Base-by-base conservation (phyloP, 2,797 vertebrate species). In the Danionella dracula region DNA sequence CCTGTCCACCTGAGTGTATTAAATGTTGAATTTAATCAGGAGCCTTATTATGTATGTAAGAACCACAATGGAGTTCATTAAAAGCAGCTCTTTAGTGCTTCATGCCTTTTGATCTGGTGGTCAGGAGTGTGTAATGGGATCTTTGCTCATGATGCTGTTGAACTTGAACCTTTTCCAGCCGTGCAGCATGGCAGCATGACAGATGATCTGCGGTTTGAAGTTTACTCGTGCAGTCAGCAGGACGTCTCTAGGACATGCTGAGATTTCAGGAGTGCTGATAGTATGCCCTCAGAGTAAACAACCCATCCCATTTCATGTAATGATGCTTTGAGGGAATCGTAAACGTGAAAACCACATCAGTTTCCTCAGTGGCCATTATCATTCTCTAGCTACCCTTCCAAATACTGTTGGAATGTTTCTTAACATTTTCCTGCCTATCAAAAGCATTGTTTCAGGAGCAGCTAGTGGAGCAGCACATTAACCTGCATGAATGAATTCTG, bases 1-100 rank as follows among this genome's bases (percentile, higher is more conserved):
- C 8, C 50, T 37, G 7, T 54, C 12, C 4, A 7, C 21, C 37
- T n/a, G n/a, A n/a, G n/a, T n/a, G n/a, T n/a, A n/a, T n/a, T n/a
- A n/a, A n/a, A n/a, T n/a, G n/a, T n/a, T n/a, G n/a, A n/a, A n/a
- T n/a, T n/a, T n/a, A n/a, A n/a, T n/a, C n/a, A n/a, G n/a, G n/a
- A n/a, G n/a, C n/a, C n/a, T n/a, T n/a, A n/a, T n/a, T n/a, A n/a
- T n/a, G n/a, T n/a, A n/a, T n/a, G n/a, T n/a, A n/a, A n/a, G 50
- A 23, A 48, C 23, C 42, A 19, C 35, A 62, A 23, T 59, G 40
- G 44, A 41, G 38, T 74, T 60, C 59, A 57, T 74, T 70, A 56
- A 49, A 34, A 51, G 29, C 32, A 42, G 11, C 15, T 34, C 40
- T 45, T 45, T 54, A 54, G 32, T 48, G 34, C 10, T 17, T 37